Percentiles rank a stretch among this genome's conserved stretches.
These are phyloP conservation scores for Aethes cnicana DNA, from an alignment of 2,888 invertebrate species.

Conservation along the genomic window DNA sequence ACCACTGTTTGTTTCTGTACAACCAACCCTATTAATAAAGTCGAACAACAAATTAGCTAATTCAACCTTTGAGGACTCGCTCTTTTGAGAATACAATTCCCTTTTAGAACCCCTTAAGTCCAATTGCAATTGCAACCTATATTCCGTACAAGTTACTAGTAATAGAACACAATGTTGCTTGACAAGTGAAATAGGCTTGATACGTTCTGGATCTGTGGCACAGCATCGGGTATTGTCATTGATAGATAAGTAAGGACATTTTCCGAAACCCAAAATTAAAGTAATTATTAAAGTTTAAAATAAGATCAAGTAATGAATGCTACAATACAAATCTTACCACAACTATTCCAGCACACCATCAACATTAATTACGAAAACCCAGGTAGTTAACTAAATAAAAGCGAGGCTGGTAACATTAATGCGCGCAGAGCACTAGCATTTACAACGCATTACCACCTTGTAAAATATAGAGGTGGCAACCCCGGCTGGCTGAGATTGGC, in stretches of 20 bases:
- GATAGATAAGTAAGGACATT: too few species aligned
- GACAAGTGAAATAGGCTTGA: too few species aligned
- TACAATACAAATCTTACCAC: slow-evolving; percentile 3
- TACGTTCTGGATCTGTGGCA: too few species aligned
- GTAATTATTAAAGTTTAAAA: too few species aligned
- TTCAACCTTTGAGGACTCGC: slow-evolving; percentile 13
- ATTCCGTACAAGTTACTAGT: too few species aligned
- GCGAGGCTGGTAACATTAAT: slow-evolving; percentile 27
- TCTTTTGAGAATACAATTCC: background rate
- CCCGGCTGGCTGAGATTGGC: slow-evolving; percentile 72
- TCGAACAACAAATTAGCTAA: slow-evolving; percentile 27
- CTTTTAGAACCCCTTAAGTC: too few species aligned
- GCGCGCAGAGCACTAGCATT: slow-evolving; percentile 32
- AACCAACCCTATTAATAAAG: slow-evolving; percentile 26
- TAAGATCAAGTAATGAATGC: background rate
- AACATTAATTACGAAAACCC: slow-evolving; percentile 27
- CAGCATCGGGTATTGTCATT: too few species aligned
- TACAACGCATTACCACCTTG: slow-evolving; percentile 76
- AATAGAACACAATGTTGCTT: too few species aligned
- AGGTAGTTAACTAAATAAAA: slow-evolving; percentile 28
- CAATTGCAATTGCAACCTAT: too few species aligned
- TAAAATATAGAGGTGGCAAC: slow-evolving; percentile 76
- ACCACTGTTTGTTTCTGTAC: slow-evolving; percentile 16
- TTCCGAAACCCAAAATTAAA: too few species aligned
- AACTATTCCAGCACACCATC: slow-evolving; percentile 14